Percentiles rank a stretch among this genome's conserved stretches.
Conservation (phyloP, 2,113 vertebrate species). For the Calyptommatus sinebrachiatus region DNA sequence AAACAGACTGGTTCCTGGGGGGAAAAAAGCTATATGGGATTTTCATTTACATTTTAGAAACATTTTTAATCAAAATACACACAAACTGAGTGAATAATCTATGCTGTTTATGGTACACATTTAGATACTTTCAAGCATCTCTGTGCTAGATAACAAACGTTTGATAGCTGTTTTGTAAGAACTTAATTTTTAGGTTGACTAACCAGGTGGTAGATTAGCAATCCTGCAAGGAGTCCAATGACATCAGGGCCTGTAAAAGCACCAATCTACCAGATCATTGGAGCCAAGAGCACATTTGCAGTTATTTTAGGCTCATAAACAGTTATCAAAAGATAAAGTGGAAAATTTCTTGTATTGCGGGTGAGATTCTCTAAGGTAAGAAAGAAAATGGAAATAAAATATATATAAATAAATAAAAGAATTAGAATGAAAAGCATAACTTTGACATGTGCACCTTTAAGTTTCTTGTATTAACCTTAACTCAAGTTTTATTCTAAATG, state of each 20-base stretch:
- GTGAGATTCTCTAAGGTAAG: background rate
- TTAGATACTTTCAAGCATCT: background rate
- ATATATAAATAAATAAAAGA: background rate
- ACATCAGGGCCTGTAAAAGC: background rate
- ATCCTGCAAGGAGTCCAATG: constrained; percentile 4
- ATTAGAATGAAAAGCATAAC: background rate
- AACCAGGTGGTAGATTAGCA: background rate
- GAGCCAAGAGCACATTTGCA: background rate
- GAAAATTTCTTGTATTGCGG: background rate
- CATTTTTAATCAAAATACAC: background rate
- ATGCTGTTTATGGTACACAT: background rate
- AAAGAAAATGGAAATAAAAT: constrained; percentile 18
- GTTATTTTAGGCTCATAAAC: background rate
- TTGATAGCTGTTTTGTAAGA: background rate
- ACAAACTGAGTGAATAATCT: background rate
- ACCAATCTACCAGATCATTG: background rate
- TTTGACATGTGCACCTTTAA: background rate
- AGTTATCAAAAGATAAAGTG: background rate
- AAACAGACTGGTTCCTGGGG: background rate
- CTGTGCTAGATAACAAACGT: background rate
- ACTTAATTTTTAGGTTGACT: background rate
- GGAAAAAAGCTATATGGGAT: background rate
- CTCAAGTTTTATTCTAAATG: background rate
- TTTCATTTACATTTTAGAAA: constrained; percentile 7
- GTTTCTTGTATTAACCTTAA: background rate